Percentiles rank a stretch among this genome's conserved stretches.
Evolutionary conservation across 2,888 invertebrate species (phyloP).

Genomic region (Uropetala carovei): DNA sequence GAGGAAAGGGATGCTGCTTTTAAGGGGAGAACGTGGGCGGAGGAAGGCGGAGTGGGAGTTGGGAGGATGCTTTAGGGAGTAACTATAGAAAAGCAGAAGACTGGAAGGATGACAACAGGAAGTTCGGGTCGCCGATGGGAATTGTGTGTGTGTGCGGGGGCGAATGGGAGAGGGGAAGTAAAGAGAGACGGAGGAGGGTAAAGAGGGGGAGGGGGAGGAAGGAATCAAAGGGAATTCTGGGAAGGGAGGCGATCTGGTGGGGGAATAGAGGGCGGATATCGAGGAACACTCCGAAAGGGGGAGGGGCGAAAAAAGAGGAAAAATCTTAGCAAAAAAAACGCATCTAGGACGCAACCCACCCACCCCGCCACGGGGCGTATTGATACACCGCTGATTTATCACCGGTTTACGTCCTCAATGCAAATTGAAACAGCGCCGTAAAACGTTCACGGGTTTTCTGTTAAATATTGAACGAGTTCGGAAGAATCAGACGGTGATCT

Average conservation of each 20-base stretch:
- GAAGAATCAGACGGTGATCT: background rate
- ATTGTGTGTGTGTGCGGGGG: background rate
- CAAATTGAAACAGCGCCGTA: constrained; percentile 8
- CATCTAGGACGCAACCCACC: background rate
- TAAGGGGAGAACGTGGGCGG: background rate
- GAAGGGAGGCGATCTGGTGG: background rate
- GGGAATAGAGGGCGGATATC: background rate
- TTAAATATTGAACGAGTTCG: constrained; percentile 6
- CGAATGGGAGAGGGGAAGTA: background rate
- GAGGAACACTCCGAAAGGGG: background rate
- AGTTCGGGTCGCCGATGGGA: constrained; percentile 56
- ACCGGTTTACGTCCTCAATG: background rate
- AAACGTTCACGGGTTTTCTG: background rate
- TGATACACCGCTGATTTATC: constrained; percentile 11
- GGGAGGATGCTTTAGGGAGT: constrained; percentile 23
- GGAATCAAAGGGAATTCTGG: constrained; percentile 25
- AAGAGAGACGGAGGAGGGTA: background rate
- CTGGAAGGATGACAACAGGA: constrained; percentile 59
- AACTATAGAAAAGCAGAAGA: constrained; percentile 35
- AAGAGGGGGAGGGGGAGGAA: background rate
- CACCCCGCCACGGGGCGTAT: background rate
- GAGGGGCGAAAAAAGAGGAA: background rate
- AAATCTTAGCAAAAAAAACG: background rate
- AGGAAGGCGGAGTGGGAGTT: too few species aligned
- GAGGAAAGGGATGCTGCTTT: background rate